Evolutionary conservation across 1,140 invertebrate species (phyloP).

Genomic region (Cotesia chilonis): DNA sequence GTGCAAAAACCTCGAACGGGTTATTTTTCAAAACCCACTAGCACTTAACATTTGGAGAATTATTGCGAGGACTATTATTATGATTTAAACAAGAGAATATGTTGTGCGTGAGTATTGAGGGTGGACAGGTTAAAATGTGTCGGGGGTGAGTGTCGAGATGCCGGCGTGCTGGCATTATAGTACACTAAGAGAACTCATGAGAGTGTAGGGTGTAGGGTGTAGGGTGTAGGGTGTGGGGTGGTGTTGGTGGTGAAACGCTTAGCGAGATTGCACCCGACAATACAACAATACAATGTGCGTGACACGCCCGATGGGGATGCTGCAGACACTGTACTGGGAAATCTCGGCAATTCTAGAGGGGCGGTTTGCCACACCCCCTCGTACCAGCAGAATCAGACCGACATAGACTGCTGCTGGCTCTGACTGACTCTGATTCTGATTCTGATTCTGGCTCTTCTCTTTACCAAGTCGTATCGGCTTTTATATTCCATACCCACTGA

Average conservation of each 20-base stretch:
- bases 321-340: slow-evolving; percentile 60
- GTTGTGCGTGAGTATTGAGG: slow-evolving; percentile 52
- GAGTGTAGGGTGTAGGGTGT: no score
- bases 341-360: slow-evolving; percentile 64
- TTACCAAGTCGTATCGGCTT: no score
- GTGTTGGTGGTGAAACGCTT: slow-evolving; percentile 62
- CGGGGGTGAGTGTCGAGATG: background rate
- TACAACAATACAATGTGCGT: slow-evolving; percentile 64
- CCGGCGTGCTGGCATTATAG: no score
- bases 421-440: background rate
- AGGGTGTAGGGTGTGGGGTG: slow-evolving; percentile 36
- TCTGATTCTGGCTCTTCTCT: background rate
- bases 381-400: background rate
- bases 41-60: background rate
- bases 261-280: slow-evolving; percentile 66
- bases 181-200: background rate
- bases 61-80: slow-evolving; percentile 6
- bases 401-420: background rate
- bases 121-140: slow-evolving; percentile 58
- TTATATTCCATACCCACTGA: no score
- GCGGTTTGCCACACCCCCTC: slow-evolving; percentile 56
- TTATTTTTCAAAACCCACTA: no score
- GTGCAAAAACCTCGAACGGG: no score
- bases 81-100: slow-evolving; percentile 13
- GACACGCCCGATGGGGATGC: slow-evolving; percentile 60